Conservation (phyloP, 2,113 vertebrate genomes). For the Upupa epops region DNA sequence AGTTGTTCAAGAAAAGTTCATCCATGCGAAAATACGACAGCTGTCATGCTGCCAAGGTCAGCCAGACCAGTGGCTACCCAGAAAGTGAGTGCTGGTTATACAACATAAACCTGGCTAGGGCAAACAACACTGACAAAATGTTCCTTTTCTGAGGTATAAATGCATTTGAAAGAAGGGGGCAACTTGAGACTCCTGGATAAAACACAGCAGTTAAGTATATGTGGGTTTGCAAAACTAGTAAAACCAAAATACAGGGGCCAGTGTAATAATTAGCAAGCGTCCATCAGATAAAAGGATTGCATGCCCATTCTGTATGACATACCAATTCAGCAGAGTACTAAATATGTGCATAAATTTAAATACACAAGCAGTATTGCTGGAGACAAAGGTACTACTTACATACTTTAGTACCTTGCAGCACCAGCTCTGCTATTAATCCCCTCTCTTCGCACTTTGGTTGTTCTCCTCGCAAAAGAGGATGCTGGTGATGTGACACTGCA, state of each 20-base stretch:
- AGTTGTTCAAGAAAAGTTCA: slow-evolving; percentile 67
- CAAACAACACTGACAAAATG: background rate
- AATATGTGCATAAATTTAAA: slow-evolving; percentile 56
- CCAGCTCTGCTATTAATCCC: background rate
- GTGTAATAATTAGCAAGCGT: slow-evolving; percentile 18
- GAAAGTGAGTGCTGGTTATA: slow-evolving; percentile 19
- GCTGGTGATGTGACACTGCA: background rate
- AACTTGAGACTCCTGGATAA: background rate
- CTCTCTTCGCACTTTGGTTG: background rate
- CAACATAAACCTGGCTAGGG: background rate
- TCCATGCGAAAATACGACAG: slow-evolving; percentile 71
- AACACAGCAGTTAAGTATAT: background rate
- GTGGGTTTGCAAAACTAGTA: slow-evolving; percentile 1
- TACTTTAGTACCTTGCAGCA: background rate
- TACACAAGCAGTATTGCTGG: background rate
- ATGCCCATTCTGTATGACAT: slow-evolving; percentile 16
- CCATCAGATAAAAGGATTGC: slow-evolving; percentile 38
- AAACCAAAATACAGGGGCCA: background rate
- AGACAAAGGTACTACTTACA: slow-evolving; percentile 45
- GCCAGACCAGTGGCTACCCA: slow-evolving; percentile 28
- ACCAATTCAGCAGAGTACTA: slow-evolving; percentile 13
- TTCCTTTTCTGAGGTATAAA: slow-evolving; percentile 25
- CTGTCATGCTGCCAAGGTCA: slow-evolving; percentile 57
- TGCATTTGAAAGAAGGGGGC: background rate
- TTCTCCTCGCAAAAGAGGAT: background rate